Percentiles rank a stretch among this genome's conserved stretches.
phyloP scores from a whole-genome alignment of 35 echinoderm and acorn worm genomes.

The Anneissia japonica region DNA sequence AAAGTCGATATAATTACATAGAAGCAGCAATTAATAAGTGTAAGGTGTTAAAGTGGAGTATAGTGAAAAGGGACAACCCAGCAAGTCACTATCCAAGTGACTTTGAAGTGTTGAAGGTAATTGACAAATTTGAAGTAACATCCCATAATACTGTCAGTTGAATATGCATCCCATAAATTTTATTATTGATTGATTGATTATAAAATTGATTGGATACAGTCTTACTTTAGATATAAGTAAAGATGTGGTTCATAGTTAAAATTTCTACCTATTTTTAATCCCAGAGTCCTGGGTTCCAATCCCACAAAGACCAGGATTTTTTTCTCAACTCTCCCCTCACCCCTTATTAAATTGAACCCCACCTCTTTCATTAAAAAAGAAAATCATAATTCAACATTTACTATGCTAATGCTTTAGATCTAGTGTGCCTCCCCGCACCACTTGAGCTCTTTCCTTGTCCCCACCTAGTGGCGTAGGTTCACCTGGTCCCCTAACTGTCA shows the following conservation, averaged over 20 bases:
- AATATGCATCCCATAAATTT: neutral
- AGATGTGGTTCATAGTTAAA: too few species aligned
- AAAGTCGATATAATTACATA: conserved; percentile 57
- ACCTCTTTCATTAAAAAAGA: too few species aligned
- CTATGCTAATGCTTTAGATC: too few species aligned
- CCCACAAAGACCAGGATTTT: too few species aligned
- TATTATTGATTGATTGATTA: neutral
- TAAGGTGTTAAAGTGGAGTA: conserved; percentile 40
- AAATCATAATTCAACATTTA: too few species aligned
- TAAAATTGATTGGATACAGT: neutral
- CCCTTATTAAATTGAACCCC: too few species aligned
- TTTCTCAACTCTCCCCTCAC: too few species aligned
- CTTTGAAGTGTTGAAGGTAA: conserved; percentile 94
- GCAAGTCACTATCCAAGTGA: conserved; percentile 80
- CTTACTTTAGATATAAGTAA: neutral
- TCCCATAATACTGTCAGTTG: neutral
- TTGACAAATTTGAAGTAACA: neutral
- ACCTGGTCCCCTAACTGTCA: neutral
- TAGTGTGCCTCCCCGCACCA: too few species aligned
- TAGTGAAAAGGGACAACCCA: conserved; percentile 55
- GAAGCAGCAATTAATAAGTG: conserved; percentile 56
- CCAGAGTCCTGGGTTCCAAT: too few species aligned
- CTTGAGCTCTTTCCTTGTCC: too few species aligned
- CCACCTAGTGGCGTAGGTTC: too few species aligned
- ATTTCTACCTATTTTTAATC: too few species aligned